Conservation (phyloP, 2,113 vertebrate genomes). For the Corydoras sp. region DNA sequence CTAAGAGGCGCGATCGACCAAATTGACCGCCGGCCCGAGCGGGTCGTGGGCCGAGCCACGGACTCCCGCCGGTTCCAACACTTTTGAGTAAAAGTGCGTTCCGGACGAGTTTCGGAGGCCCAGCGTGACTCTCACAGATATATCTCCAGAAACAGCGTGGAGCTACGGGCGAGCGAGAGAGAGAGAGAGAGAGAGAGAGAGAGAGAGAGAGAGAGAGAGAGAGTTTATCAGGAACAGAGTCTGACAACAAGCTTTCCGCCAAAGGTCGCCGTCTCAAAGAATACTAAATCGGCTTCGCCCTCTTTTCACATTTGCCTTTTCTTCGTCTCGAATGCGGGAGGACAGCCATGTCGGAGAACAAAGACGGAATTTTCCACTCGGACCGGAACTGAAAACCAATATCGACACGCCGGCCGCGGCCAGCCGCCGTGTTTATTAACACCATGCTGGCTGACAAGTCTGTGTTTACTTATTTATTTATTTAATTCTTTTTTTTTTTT, state of each 20-base stretch:
- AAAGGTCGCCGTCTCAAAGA: slow-evolving; percentile 48
- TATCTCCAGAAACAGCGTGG: slow-evolving; percentile 60
- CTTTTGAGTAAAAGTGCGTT: slow-evolving; percentile 41
- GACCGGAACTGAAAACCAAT: too few species aligned
- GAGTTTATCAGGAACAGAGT: slow-evolving; percentile 50
- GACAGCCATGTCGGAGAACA: slow-evolving; percentile 23
- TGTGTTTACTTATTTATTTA: too few species aligned
- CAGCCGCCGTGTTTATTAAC: too few species aligned
- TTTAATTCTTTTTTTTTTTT: too few species aligned
- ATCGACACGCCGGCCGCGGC: too few species aligned
- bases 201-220: slow-evolving; percentile 24
- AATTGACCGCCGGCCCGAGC: slow-evolving; percentile 52
- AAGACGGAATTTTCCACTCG: background rate
- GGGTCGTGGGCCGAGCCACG: slow-evolving; percentile 45
- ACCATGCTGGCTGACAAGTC: too few species aligned
- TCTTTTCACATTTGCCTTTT: slow-evolving; percentile 1
- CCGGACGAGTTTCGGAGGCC: slow-evolving; percentile 50
- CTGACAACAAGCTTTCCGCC: slow-evolving; percentile 44
- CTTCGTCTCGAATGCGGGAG: slow-evolving; percentile 5
- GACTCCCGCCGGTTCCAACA: slow-evolving; percentile 47
- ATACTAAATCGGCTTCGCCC: slow-evolving; percentile 25
- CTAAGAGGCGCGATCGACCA: slow-evolving; percentile 49
- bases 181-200: slow-evolving; percentile 42
- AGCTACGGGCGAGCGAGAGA: slow-evolving; percentile 42
- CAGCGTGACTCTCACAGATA: slow-evolving; percentile 56